phyloP scores from a whole-genome alignment of 2,888 invertebrate species.

The Catocala sponsa region DNA sequence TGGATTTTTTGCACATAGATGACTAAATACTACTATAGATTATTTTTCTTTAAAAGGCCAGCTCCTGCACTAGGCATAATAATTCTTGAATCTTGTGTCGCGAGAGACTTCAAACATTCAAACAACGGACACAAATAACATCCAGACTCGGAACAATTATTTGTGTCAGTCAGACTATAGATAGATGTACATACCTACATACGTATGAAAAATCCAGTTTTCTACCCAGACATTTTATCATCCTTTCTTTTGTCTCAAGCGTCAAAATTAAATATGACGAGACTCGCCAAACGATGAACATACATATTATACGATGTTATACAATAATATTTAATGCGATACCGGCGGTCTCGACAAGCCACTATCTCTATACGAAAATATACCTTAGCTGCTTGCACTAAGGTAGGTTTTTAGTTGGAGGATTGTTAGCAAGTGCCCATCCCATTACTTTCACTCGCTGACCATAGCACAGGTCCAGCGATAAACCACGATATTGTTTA shows the following conservation, averaged over 20 bases:
- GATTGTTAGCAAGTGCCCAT: slow-evolving; percentile 20
- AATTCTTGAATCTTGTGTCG: too few species aligned
- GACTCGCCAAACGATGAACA: slow-evolving; percentile 36
- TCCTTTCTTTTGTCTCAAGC: background rate
- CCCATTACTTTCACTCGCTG: slow-evolving; percentile 49
- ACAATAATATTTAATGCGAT: slow-evolving; percentile 49
- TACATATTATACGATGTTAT: slow-evolving; percentile 45
- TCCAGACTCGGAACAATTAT: too few species aligned
- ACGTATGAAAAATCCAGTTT: too few species aligned
- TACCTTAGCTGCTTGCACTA: slow-evolving; percentile 11
- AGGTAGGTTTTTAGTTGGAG: slow-evolving; percentile 21
- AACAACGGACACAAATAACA: too few species aligned
- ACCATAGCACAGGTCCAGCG: slow-evolving; percentile 29
- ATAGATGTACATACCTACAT: too few species aligned
- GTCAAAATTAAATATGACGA: background rate
- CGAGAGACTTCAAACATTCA: too few species aligned
- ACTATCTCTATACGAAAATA: slow-evolving; percentile 1
- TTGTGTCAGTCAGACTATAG: too few species aligned
- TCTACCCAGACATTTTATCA: background rate
- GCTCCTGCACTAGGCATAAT: too few species aligned
- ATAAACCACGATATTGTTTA: slow-evolving; percentile 45
- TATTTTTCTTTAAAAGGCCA: too few species aligned
- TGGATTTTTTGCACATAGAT: too few species aligned
- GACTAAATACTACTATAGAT: too few species aligned
- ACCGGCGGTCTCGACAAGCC: slow-evolving; percentile 25